Percentiles rank a stretch among this genome's conserved stretches.
Evolutionary conservation across 2,888 invertebrate species (phyloP).

Genomic region (Anticlea derivata): DNA sequence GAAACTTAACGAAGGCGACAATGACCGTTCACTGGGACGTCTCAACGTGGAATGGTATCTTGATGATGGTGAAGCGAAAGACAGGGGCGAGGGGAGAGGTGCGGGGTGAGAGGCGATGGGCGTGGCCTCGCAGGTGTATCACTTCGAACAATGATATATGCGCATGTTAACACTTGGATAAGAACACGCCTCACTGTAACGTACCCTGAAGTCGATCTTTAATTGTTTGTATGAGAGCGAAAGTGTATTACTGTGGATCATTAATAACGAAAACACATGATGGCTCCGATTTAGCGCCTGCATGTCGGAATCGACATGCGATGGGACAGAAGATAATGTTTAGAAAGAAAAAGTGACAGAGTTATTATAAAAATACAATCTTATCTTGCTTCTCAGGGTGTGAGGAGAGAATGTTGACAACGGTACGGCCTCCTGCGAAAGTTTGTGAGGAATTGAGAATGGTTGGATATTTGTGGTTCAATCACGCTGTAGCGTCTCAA

Average conservation of each 20-base stretch:
- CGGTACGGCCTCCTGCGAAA: too few relatives aligned
- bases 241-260: slow-evolving; percentile 49
- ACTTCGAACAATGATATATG: slow-evolving; percentile 76
- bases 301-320: slow-evolving; percentile 43
- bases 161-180: slow-evolving; percentile 73
- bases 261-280: slow-evolving; percentile 41
- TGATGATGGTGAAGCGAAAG: slow-evolving; percentile 68
- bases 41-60: slow-evolving; percentile 70
- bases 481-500: too few relatives aligned
- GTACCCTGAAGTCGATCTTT: slow-evolving; percentile 51
- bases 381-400: slow-evolving; percentile 31
- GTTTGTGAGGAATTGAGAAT: too few relatives aligned
- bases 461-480: too few relatives aligned
- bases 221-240: slow-evolving; percentile 65
- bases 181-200: slow-evolving; percentile 80
- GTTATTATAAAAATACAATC: slow-evolving; percentile 50
- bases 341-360: slow-evolving; percentile 56
- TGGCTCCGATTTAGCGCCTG: slow-evolving; percentile 36
- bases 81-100: slow-evolving; percentile 51
- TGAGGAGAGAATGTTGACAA: slow-evolving; percentile 40
- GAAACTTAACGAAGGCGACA: slow-evolving; percentile 48
- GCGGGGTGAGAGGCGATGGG: slow-evolving; percentile 50
- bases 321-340: slow-evolving; percentile 56
- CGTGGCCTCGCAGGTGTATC: slow-evolving; percentile 77
- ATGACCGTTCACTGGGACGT: slow-evolving; percentile 60